Conservation (phyloP, 1,140 invertebrate species). For the Zophobas morio region DNA sequence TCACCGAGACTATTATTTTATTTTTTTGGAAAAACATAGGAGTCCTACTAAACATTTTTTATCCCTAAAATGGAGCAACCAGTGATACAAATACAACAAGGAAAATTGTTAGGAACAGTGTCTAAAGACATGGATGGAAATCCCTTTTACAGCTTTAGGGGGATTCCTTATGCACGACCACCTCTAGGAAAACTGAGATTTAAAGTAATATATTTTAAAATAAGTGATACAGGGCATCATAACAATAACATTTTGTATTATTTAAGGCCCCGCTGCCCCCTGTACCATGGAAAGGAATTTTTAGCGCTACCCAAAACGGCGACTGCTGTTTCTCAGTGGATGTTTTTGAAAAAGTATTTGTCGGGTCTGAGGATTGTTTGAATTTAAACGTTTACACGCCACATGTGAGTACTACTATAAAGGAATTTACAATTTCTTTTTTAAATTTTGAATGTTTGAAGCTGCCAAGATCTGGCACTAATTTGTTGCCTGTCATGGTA, state of each 20-base stretch:
- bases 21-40: background rate
- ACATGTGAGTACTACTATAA: constrained; percentile 58
- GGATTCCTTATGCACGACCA: constrained; percentile 81
- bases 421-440: background rate
- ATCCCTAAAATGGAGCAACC: constrained; percentile 15
- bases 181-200: constrained; percentile 79
- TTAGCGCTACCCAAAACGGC: constrained; percentile 69
- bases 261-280: constrained; percentile 70
- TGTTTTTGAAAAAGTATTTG: constrained; percentile 62
- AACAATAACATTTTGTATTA: background rate
- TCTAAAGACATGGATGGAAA: constrained; percentile 54
- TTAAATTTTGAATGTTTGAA: background rate
- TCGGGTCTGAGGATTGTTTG: constrained; percentile 82
- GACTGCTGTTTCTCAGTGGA: constrained; percentile 67
- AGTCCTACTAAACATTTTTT: background rate
- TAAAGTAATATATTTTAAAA: constrained; percentile 61
- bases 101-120: constrained; percentile 14
- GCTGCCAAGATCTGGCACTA: background rate
- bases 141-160: constrained; percentile 69
- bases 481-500: constrained; percentile 73
- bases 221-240: background rate
- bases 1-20: background rate
- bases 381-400: constrained; percentile 88
- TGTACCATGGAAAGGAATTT: constrained; percentile 71
- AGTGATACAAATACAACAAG: constrained; percentile 10